phyloP scores from a whole-genome alignment of 2,113 vertebrate species.

The Acanthochromis polyacanthus region DNA sequence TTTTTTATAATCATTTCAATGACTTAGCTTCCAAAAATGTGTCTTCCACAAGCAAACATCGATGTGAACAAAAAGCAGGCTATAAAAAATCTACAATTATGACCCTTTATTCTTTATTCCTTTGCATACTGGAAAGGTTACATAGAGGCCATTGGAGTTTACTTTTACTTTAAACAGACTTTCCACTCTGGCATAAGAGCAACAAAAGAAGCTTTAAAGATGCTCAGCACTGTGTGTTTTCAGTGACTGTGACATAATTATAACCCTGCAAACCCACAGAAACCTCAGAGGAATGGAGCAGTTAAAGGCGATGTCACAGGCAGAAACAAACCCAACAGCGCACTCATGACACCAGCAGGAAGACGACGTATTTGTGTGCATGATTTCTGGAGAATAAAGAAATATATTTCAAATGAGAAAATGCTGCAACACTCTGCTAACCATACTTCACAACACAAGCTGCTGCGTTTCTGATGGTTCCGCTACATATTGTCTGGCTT shows the following conservation, averaged over 20 bases:
- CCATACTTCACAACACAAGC: neutral
- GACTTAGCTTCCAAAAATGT: too few relatives aligned
- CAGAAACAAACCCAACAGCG: slow-evolving; percentile 2
- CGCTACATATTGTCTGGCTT: neutral
- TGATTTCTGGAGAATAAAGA: slow-evolving; percentile 3
- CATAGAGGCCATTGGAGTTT: slow-evolving; percentile 4
- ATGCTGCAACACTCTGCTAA: neutral
- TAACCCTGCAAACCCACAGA: slow-evolving; percentile 6
- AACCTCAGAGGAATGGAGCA: slow-evolving; percentile 15
- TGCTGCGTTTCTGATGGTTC: slow-evolving; percentile 6
- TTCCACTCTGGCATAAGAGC: neutral
- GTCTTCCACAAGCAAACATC: too few relatives aligned
- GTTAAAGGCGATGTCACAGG: slow-evolving; percentile 13
- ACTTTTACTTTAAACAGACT: neutral
- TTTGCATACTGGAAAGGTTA: too few relatives aligned
- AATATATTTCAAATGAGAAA: neutral
- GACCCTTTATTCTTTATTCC: too few relatives aligned
- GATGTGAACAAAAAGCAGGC: too few relatives aligned
- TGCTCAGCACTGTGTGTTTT: slow-evolving; percentile 8
- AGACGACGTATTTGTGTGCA: slow-evolving; percentile 6
- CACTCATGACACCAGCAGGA: neutral
- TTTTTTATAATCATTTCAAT: too few relatives aligned
- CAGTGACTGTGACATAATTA: slow-evolving; percentile 6
- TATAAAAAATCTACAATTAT: too few relatives aligned
- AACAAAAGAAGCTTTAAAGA: slow-evolving; percentile 39